Evolutionary conservation across 2,888 invertebrate genomes (phyloP), one percentile per base, ranked within the genome.

Genomic region (Neoascia interrupta): DNA sequence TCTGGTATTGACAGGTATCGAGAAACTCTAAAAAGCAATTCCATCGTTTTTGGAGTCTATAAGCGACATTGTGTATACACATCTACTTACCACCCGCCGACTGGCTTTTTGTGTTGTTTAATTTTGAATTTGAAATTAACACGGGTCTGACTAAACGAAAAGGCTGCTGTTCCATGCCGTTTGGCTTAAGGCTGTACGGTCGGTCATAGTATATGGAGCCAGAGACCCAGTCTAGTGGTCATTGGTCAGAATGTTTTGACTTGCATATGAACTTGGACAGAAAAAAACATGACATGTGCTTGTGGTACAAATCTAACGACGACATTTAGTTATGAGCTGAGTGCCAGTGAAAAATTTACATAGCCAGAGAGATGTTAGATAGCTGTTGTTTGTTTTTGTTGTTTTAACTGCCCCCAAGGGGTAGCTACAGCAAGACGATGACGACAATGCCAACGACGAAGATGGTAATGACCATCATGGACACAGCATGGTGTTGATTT

Each of bases 111-210:
- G 60, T 63, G 31, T 23, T 72, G 72, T 72, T 72, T 60, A 69
- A 56, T 63, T 64, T 70, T 73, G 56, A 64, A 73, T 73, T 58
- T 64, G 43, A 64, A 58, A 58, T 73, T 64, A 51, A 73, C 56
- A 53, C 64, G 34, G n/a, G 23, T n/a, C 19, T 21, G 16, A n/a
- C n/a, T n/a, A n/a, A n/a, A n/a, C n/a, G n/a, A n/a, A n/a, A n/a
- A 13, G 16, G 45, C 63, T 63, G 70, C 61, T 63, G 63, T 72
- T 72, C n/a, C 56, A 72, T 63, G 61, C 61, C 63, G 54, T 63
- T 72, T 72, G 47, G 45, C 63, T 41, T 36, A 31, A 15, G 56
- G 64, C 36, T 31, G 21, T 18, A 53, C 28, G 21, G 13, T 18
- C 15, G 1, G 21, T 10, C n/a, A 2, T 10, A 8, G 8, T 8